Evolutionary conservation across 2,888 invertebrate species (phyloP), one percentile per base, ranked within the genome.

Genomic region (Tetrapedia diversipes): DNA sequence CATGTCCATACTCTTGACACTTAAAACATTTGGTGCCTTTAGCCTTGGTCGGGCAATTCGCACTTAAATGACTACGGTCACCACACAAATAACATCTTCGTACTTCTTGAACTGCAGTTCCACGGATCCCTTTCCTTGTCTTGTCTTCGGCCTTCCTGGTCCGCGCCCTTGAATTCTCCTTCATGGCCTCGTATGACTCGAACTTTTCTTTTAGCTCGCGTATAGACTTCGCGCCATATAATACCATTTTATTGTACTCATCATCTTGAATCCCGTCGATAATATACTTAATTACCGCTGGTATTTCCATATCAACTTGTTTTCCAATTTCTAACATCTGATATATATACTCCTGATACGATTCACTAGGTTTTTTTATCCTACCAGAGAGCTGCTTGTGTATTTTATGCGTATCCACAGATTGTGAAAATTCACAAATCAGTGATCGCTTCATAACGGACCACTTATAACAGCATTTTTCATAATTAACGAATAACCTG

Each of bases 41-140:
- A 24, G 84, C 86, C 47, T 83, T 88, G 19, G 51, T 39, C 1
- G 71, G 67, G 11, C 71, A 76, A 7, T n/a, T 24, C 6, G n/a
- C 51, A 19, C 57, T 67, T 37, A 41, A 8, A 37, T 71, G n/a
- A n/a, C n/a, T n/a, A n/a, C 19, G 14, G 4, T 24, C 37, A 0
- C 66, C 57, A 16, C 66, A 66, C 2, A 24, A n/a, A 7, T 24
- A 49, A 16, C 27, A 49, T 14, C 47, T 24, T 24, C 24, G 45
- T 41, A 43, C 41, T 22, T 43, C 43, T 0, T 53, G 32, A 0
- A 41, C 32, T 0, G 32, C 39, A 11, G 14, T n/a, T 54, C 6
- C 34, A 8, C 19, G 14, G 4, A 14, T 22, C 14, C 4, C 6
- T 7, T 22, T 54, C 22, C 7, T 22, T n/a, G 11, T 22, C 24